phyloP scores from a whole-genome alignment of 2,797 vertebrate species.

The Erpetoichthys calabaricus region DNA sequence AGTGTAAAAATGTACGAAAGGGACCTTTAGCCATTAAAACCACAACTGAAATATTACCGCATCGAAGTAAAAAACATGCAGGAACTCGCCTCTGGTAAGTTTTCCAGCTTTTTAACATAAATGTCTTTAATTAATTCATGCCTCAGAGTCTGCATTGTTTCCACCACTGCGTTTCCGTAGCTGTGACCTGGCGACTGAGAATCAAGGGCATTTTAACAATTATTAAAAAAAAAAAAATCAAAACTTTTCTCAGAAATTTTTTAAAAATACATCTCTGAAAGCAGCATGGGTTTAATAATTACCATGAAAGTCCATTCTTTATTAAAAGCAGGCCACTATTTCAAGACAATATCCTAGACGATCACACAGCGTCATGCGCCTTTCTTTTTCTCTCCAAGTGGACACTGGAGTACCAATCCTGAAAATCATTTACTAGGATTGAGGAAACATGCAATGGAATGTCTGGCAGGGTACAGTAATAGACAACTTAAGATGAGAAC shows the following conservation, averaged over 20 bases:
- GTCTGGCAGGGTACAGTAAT: too few species aligned
- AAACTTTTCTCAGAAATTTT: conserved; percentile 57
- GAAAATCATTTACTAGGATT: too few species aligned
- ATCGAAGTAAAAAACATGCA: neutral
- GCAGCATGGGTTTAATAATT: conserved; percentile 50
- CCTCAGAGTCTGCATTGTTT: neutral
- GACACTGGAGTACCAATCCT: too few species aligned
- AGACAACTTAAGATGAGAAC: too few species aligned
- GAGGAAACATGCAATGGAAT: too few species aligned
- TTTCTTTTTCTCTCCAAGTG: too few species aligned
- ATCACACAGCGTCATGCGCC: too few species aligned
- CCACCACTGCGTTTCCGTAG: neutral
- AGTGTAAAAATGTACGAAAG: too few species aligned
- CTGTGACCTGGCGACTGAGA: neutral
- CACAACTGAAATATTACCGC: neutral
- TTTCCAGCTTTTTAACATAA: neutral
- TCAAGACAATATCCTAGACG: neutral
- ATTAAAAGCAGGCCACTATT: conserved; percentile 51
- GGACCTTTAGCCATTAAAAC: neutral
- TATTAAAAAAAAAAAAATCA: too few species aligned
- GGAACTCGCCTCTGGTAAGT: neutral
- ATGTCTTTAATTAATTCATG: neutral
- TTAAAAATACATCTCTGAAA: conserved; percentile 45
- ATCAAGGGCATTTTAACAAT: neutral
- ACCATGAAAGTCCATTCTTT: conserved; percentile 53